Evolutionary conservation across 2,113 vertebrate species (phyloP).

Genomic region (Crypturellus undulatus): DNA sequence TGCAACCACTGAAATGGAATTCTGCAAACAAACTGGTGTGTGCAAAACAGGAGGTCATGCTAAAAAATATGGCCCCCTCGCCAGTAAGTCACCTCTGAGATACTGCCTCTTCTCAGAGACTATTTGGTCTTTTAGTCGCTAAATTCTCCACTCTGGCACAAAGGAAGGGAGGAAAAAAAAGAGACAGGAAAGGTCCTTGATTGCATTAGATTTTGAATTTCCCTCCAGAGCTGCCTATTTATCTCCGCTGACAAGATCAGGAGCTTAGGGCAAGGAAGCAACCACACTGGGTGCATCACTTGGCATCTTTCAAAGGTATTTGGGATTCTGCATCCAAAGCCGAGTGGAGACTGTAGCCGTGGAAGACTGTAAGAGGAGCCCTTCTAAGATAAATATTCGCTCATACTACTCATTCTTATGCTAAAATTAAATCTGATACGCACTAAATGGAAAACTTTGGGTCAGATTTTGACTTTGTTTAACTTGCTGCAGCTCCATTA

Average conservation of each 20-base stretch:
- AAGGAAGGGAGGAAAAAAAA: neutral
- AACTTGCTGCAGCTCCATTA: neutral
- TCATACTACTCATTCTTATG: neutral
- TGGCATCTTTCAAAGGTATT: neutral
- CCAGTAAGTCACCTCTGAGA: constrained; percentile 33
- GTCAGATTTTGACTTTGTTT: neutral
- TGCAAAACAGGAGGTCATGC: constrained; percentile 13
- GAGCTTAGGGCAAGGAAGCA: neutral
- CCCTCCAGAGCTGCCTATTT: constrained; percentile 4
- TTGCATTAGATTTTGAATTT: constrained; percentile 41
- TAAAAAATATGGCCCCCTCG: constrained; percentile 25
- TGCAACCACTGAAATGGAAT: neutral
- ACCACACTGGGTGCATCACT: neutral
- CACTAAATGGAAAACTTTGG: neutral
- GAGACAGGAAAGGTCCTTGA: neutral
- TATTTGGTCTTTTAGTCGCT: constrained; percentile 5
- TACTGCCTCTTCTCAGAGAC: neutral
- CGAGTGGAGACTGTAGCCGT: neutral
- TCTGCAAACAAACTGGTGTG: neutral
- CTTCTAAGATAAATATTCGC: neutral
- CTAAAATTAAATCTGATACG: neutral
- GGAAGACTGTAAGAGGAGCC: neutral
- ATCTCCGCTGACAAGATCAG: constrained; percentile 10
- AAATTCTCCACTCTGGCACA: constrained; percentile 13
- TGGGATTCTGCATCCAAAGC: neutral